phyloP scores from a whole-genome alignment of 2,797 vertebrate genomes.

The Dendrocincla tyrannina region DNA sequence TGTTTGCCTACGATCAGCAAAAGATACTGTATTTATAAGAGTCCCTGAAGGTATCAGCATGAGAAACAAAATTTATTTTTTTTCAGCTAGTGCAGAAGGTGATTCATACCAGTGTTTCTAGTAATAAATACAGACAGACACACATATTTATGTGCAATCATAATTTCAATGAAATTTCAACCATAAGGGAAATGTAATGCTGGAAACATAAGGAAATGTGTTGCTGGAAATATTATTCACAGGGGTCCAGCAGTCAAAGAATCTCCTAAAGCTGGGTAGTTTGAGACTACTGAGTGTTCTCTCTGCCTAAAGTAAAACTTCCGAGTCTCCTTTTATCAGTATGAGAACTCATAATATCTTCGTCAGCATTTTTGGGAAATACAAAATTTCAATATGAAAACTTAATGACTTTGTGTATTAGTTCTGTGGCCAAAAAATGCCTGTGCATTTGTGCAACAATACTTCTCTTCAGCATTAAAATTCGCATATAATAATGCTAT shows the following conservation, averaged over 20 bases:
- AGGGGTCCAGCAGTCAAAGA: not conserved
- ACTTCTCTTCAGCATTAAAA: not conserved
- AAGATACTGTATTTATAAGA: not conserved
- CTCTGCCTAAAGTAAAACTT: not conserved
- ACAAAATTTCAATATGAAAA: not conserved
- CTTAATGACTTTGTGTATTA: not conserved
- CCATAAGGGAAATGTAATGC: not conserved
- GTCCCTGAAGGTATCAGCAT: not conserved
- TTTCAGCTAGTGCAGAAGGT: not conserved
- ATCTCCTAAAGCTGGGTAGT: not conserved
- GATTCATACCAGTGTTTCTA: not conserved
- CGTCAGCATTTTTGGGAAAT: not conserved
- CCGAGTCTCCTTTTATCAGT: not conserved
- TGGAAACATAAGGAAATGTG: not conserved
- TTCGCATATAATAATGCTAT: not conserved
- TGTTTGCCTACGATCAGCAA: not conserved
- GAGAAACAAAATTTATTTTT: conserved; percentile 1
- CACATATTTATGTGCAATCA: not conserved
- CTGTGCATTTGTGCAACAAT: not conserved
- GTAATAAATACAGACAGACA: not conserved
- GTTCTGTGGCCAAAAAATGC: not conserved
- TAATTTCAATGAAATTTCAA: not conserved
- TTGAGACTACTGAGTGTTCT: not conserved
- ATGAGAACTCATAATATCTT: not conserved
- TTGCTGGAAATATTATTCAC: not conserved